A percentile compares a stretch with the other conserved stretches of the same genome.
Evolutionary conservation across 2,113 vertebrate species (phyloP).

Genomic region (Colinus virginianus): DNA sequence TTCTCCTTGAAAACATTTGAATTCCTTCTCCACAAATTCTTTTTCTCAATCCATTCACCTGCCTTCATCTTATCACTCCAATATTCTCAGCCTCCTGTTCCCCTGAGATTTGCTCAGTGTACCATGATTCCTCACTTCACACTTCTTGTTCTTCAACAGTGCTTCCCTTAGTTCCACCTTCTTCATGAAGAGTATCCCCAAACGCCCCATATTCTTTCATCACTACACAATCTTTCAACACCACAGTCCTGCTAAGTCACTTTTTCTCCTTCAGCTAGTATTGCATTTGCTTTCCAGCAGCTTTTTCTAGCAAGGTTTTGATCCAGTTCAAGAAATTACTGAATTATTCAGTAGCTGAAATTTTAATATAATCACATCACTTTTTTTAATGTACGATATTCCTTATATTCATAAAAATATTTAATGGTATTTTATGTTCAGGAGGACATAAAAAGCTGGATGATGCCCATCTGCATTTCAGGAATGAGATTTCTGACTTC

Average conservation of each 20-base stretch:
- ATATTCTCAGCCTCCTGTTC: neutral
- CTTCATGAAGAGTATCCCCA: neutral
- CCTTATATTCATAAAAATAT: neutral
- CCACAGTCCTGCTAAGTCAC: neutral
- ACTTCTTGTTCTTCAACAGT: neutral
- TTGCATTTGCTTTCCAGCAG: neutral
- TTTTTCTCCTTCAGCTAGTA: neutral
- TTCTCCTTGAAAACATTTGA: neutral
- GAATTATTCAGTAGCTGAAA: neutral
- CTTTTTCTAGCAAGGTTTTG: neutral
- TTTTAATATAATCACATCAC: neutral
- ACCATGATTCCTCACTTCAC: neutral
- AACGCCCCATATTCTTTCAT: neutral
- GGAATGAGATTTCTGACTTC: neutral
- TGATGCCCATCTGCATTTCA: neutral
- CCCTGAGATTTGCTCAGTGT: neutral
- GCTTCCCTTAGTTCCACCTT: neutral
- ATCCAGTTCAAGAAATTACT: neutral
- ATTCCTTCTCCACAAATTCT: neutral
- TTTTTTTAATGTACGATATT: neutral
- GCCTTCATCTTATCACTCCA: neutral
- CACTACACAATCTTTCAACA: neutral
- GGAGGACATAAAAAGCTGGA: neutral
- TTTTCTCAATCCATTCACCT: neutral
- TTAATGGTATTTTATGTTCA: neutral